Percentiles rank a stretch among this genome's conserved stretches.
These are phyloP conservation scores for Tribolium freemani DNA, from an alignment of 2,888 invertebrate genomes.

Conservation along the genomic window DNA sequence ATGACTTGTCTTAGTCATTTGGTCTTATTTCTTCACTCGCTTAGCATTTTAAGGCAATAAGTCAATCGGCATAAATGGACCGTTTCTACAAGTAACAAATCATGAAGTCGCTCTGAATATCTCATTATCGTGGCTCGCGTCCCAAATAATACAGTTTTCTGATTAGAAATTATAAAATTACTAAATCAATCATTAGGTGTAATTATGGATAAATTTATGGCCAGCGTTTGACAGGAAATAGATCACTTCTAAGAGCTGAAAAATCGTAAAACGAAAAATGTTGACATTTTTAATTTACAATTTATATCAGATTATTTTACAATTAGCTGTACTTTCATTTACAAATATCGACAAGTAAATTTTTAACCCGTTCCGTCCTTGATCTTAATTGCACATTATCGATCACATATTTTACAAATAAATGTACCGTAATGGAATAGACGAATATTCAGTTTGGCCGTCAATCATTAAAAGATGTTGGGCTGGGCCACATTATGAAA, in stretches of 20 bases:
- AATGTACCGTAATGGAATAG: background rate
- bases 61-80: background rate
- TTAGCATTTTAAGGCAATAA: background rate
- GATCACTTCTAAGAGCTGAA: background rate
- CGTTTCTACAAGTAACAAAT: background rate
- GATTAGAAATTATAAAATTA: background rate
- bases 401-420: slow-evolving; percentile 1
- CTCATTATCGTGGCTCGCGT: background rate
- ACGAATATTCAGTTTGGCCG: slow-evolving; percentile 2
- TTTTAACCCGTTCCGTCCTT: slow-evolving; percentile 7
- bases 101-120: background rate
- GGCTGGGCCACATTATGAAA: slow-evolving; percentile 46
- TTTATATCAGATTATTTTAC: slow-evolving; percentile 25
- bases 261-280: slow-evolving; percentile 12
- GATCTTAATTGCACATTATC: slow-evolving; percentile 20
- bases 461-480: slow-evolving; percentile 35
- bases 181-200: background rate
- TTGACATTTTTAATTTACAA: slow-evolving; percentile 1
- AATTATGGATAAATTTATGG: slow-evolving; percentile 1
- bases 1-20: background rate
- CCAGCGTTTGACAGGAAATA: background rate
- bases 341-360: slow-evolving; percentile 9
- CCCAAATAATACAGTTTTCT: background rate
- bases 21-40: background rate
- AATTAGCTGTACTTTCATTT: slow-evolving; percentile 20